A percentile compares a stretch with the other conserved stretches of the same genome.
These are phyloP conservation scores for Barbus barbus DNA, from an alignment of 2,113 vertebrate species.

Conservation along the genomic window DNA sequence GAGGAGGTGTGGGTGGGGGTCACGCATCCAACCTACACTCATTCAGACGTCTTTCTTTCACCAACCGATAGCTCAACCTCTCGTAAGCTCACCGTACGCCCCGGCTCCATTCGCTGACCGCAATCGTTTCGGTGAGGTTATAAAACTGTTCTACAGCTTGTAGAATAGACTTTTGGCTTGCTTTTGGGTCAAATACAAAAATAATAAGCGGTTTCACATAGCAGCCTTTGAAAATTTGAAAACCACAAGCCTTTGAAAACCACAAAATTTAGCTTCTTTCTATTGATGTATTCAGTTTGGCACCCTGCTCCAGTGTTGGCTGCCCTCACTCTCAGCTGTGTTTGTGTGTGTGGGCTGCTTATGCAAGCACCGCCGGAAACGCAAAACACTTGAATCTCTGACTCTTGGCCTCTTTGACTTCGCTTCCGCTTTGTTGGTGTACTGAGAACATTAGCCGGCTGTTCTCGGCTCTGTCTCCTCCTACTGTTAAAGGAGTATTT, in stretches of 20 bases:
- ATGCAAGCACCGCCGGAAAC: conserved; percentile 50
- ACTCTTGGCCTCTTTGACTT: conserved; percentile 38
- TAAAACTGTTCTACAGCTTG: conserved; percentile 13
- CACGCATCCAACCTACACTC: conserved; percentile 21
- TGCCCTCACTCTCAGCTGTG: conserved; percentile 43
- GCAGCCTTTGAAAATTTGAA: conserved; percentile 39
- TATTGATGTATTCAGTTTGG: conserved; percentile 29
- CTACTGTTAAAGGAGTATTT: conserved; percentile 3
- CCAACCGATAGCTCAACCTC: conserved; percentile 14
- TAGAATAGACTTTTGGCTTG: conserved; percentile 21
- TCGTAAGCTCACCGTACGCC: not conserved
- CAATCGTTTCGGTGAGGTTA: not conserved
- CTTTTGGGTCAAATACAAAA: conserved; percentile 34
- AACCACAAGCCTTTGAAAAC: conserved; percentile 47
- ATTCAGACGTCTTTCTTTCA: conserved; percentile 31
- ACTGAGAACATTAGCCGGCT: conserved; percentile 29
- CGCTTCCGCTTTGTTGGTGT: conserved; percentile 39
- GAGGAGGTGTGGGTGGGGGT: conserved; percentile 5
- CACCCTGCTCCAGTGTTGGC: conserved; percentile 33
- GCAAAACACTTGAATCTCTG: conserved; percentile 25
- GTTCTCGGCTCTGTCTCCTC: conserved; percentile 14
- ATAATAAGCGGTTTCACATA: conserved; percentile 37
- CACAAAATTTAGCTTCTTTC: conserved; percentile 30
- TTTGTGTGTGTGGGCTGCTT: conserved; percentile 47
- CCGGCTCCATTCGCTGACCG: conserved; percentile 13